Evolutionary conservation across 2,888 invertebrate species (phyloP).

Genomic region (Drosophila stalkeri): DNA sequence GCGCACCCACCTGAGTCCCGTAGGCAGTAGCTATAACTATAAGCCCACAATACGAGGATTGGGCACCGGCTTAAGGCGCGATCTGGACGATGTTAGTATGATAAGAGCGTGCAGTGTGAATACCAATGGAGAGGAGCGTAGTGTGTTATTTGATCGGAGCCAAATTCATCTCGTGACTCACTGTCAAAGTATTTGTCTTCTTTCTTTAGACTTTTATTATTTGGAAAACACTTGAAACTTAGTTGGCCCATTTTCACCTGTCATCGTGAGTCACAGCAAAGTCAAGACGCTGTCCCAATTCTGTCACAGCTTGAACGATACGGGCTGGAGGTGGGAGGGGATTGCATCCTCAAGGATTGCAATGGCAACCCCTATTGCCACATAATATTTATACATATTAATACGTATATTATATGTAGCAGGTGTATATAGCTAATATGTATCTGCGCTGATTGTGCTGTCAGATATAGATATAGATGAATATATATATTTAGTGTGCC

Average conservation of each 20-base stretch:
- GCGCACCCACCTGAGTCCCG: slow-evolving; percentile 84
- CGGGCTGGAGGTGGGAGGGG: neutral
- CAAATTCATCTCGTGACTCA: slow-evolving; percentile 52
- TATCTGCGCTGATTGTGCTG: slow-evolving; percentile 19
- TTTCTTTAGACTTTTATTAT: slow-evolving; percentile 11
- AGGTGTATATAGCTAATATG: slow-evolving; percentile 52
- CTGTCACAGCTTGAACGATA: slow-evolving; percentile 55
- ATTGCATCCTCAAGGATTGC: slow-evolving; percentile 25
- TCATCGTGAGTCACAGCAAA: slow-evolving; percentile 59
- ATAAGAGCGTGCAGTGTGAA: slow-evolving; percentile 35
- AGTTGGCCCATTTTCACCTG: slow-evolving; percentile 64
- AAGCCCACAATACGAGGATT: slow-evolving; percentile 84
- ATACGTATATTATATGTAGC: slow-evolving; percentile 20
- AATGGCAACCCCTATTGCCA: slow-evolving; percentile 41
- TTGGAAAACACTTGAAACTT: slow-evolving; percentile 35
- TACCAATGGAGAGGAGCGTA: slow-evolving; percentile 60
- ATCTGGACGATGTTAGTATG: slow-evolving; percentile 84
- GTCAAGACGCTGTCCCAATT: slow-evolving; percentile 66
- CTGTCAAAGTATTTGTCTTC: slow-evolving; percentile 11
- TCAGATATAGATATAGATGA: slow-evolving; percentile 11
- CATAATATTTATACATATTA: slow-evolving; percentile 34
- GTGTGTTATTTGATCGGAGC: slow-evolving; percentile 13
- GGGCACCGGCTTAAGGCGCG: slow-evolving; percentile 78
- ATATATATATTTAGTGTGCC: slow-evolving; percentile 37
- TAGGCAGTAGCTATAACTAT: slow-evolving; percentile 82